Conservation (phyloP, 2,797 vertebrate genomes). For the Manis crassicaudata region DNA sequence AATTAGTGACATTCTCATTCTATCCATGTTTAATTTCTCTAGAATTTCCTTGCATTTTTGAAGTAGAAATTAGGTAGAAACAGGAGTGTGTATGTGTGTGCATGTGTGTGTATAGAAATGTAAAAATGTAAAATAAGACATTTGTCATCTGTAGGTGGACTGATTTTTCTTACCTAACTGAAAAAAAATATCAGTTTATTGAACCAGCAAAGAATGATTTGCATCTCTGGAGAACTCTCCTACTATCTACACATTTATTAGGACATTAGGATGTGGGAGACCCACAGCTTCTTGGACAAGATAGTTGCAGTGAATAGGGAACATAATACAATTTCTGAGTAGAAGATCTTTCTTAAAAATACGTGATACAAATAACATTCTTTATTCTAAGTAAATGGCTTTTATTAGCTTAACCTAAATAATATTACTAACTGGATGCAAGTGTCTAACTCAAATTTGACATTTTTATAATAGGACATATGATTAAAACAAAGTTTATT, state of each 20-base stretch:
- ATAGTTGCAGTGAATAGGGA: not conserved
- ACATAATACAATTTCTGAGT: not conserved
- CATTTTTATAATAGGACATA: not conserved
- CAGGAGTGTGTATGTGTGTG: not conserved
- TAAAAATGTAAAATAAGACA: slow-evolving; percentile 9
- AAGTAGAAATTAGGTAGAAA: not conserved
- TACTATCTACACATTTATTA: not conserved
- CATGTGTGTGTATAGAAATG: not conserved
- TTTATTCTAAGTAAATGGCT: slow-evolving; percentile 30
- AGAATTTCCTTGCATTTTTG: not conserved
- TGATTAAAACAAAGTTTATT: not conserved
- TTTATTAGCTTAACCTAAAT: not conserved
- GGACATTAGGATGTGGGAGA: not conserved
- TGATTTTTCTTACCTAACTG: not conserved
- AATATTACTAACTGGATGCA: slow-evolving; percentile 20
- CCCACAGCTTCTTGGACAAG: not conserved
- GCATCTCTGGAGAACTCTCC: not conserved
- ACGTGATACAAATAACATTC: not conserved
- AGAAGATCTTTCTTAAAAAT: not conserved
- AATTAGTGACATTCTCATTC: not conserved
- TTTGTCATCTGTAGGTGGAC: not conserved
- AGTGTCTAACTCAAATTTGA: not conserved
- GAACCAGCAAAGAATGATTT: not conserved
- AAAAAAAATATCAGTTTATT: slow-evolving; percentile 23
- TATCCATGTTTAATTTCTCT: not conserved